phyloP scores from a whole-genome alignment of 2,113 vertebrate species.

The Micromys minutus region DNA sequence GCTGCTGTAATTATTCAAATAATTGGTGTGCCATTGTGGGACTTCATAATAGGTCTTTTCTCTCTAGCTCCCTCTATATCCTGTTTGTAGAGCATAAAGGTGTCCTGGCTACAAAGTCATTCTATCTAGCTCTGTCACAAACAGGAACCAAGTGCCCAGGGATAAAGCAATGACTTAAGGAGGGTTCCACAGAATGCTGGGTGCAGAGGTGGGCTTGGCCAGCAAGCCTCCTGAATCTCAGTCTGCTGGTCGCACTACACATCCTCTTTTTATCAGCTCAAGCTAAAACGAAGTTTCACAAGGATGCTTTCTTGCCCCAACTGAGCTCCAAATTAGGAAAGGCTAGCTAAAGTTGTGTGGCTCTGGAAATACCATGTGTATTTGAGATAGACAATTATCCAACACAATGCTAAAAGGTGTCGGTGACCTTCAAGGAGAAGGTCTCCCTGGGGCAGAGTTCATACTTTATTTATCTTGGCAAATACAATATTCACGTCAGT shows the following conservation, averaged over 20 bases:
- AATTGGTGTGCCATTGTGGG: neutral
- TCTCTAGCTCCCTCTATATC: neutral
- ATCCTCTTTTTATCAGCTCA: neutral
- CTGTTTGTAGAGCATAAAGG: neutral
- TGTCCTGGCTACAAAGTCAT: neutral
- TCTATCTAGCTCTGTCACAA: neutral
- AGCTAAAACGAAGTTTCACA: neutral
- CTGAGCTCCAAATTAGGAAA: neutral
- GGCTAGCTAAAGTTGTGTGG: neutral
- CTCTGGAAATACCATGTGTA: neutral
- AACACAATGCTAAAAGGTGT: neutral
- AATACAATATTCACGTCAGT: neutral
- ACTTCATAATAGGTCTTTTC: neutral
- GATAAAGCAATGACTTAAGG: neutral
- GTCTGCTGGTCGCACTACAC: neutral
- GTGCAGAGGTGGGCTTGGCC: neutral
- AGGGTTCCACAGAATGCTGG: neutral
- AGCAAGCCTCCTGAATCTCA: neutral
- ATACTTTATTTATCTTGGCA: neutral
- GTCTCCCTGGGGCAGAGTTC: neutral
- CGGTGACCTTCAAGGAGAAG: neutral
- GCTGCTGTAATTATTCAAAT: slow-evolving; percentile 46
- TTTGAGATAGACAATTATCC: neutral
- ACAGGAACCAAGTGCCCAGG: neutral
- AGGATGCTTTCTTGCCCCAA: neutral